Percentiles rank a stretch among this genome's conserved stretches.
Evolutionary conservation across 2,888 invertebrate species (phyloP).

Genomic region (Drosophila paucipuncta): DNA sequence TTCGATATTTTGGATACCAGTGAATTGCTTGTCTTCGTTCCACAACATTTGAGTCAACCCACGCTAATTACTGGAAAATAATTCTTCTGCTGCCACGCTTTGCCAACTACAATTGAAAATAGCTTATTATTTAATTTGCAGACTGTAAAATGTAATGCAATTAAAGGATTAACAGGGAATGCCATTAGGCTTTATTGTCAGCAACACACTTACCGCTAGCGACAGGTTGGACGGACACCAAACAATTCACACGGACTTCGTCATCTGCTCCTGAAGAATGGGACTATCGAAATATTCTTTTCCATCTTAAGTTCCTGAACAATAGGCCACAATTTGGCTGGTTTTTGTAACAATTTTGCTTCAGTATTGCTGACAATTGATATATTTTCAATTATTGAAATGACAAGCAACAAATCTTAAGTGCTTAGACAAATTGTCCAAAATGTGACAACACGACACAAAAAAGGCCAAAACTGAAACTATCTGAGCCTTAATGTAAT

Average conservation of each 20-base stretch:
- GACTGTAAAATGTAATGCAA: slow-evolving; percentile 75
- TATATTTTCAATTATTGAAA: slow-evolving; percentile 76
- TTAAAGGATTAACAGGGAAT: slow-evolving; percentile 74
- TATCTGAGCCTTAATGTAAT: slow-evolving; percentile 68
- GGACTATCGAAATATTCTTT: background rate
- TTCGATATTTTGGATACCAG: background rate
- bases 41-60: slow-evolving; percentile 35
- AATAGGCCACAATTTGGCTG: background rate
- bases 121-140: slow-evolving; percentile 75
- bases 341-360: slow-evolving; percentile 7
- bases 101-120: slow-evolving; percentile 42
- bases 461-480: slow-evolving; percentile 28
- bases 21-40: background rate
- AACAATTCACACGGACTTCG: slow-evolving; percentile 9
- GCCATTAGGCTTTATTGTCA: slow-evolving; percentile 72
- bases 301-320: background rate
- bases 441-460: slow-evolving; percentile 26
- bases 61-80: slow-evolving; percentile 13
- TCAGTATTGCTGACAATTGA: slow-evolving; percentile 36
- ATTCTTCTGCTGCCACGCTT: slow-evolving; percentile 9
- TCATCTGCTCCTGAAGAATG: background rate
- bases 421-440: slow-evolving; percentile 67
- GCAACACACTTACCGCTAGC: slow-evolving; percentile 23
- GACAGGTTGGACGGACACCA: slow-evolving; percentile 21
- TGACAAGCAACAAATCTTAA: slow-evolving; percentile 68